These are phyloP conservation scores for Drosophila nannoptera DNA, from an alignment of 1,140 invertebrate species.

Conservation along the genomic window DNA sequence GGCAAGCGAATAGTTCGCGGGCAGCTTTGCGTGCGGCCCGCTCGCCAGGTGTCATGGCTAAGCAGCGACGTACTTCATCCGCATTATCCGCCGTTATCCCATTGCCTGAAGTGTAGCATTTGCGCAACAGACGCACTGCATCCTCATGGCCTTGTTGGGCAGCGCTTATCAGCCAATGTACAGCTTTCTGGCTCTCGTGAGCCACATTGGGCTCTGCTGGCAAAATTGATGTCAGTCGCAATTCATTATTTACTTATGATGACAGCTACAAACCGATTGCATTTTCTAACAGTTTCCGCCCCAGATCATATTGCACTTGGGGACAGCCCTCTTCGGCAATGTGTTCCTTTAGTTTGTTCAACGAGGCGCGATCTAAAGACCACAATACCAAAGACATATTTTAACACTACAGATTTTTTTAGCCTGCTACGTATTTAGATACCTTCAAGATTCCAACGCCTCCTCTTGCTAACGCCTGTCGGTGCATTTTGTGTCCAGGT, in stretches of 20 bases:
- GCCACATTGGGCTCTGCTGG: constrained; percentile 70
- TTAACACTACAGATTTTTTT: background rate
- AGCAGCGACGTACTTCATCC: constrained; percentile 89
- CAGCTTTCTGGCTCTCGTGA: constrained; percentile 82
- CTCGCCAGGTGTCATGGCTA: constrained; percentile 90
- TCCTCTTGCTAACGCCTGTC: constrained; percentile 59
- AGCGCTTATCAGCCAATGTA: constrained; percentile 93
- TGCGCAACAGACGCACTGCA: constrained; percentile 88
- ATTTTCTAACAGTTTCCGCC: constrained; percentile 83
- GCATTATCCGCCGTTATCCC: constrained; percentile 90
- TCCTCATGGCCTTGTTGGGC: constrained; percentile 93
- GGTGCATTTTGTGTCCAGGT: constrained; percentile 74
- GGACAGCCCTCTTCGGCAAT: constrained; percentile 85
- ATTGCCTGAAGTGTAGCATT: constrained; percentile 88
- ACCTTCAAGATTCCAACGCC: constrained; percentile 78
- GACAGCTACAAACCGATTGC: constrained; percentile 79
- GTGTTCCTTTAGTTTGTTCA: constrained; percentile 82
- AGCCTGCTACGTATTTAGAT: background rate
- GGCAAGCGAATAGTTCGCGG: constrained; percentile 88
- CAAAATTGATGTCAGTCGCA: too few species aligned
- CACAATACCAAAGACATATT: background rate
- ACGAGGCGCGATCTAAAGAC: constrained; percentile 80
- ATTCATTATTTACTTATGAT: too few species aligned
- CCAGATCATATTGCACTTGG: constrained; percentile 84
- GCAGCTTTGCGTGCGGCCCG: constrained; percentile 91